Evolutionary conservation across 2,797 vertebrate species (phyloP).

Genomic region (Falco peregrinus): DNA sequence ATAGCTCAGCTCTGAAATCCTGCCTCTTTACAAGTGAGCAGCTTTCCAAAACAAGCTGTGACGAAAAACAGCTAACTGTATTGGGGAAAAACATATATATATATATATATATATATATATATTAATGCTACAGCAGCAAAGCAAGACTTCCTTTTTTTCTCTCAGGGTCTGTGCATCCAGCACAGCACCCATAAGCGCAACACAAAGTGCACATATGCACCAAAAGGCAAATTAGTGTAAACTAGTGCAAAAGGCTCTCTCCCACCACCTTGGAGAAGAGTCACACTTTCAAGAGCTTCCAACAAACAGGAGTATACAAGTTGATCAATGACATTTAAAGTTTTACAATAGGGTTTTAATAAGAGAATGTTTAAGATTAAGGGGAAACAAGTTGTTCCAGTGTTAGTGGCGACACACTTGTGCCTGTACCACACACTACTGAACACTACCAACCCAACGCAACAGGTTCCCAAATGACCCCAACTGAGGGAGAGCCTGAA

Average conservation of each 20-base stretch:
- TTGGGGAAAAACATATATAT: neutral
- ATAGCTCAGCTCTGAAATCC: neutral
- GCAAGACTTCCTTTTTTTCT: neutral
- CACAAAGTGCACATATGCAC: neutral
- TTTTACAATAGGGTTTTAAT: neutral
- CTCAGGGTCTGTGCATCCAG: neutral
- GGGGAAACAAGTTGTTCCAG: neutral
- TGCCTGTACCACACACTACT: neutral
- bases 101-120: neutral
- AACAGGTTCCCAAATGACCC: constrained; percentile 26
- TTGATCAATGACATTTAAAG: neutral
- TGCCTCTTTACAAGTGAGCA: neutral
- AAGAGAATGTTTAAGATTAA: neutral
- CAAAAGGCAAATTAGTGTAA: neutral
- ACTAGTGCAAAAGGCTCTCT: neutral
- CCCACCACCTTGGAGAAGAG: neutral
- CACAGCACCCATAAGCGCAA: neutral
- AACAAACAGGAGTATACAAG: neutral
- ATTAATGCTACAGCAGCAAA: neutral
- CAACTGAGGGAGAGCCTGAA: neutral
- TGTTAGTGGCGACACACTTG: neutral
- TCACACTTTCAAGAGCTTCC: neutral
- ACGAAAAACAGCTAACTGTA: neutral
- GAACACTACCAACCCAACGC: neutral
- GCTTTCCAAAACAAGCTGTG: neutral